Base-by-base conservation (phyloP, 2,113 vertebrate species). In the Campylorhamphus procurvoides region DNA sequence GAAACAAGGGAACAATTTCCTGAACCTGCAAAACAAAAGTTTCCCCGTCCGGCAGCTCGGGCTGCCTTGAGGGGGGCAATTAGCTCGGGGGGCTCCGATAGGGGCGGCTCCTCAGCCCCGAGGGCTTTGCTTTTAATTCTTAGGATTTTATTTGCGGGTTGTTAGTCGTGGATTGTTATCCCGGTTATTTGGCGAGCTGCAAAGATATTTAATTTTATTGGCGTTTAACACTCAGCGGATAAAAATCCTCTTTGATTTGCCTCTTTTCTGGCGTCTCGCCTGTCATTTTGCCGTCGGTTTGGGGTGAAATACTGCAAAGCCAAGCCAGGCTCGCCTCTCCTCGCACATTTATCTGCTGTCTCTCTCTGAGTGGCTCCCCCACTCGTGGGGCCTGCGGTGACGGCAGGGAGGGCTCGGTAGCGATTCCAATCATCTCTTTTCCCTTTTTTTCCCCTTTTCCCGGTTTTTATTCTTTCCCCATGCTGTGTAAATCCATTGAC, bases 1-100 rank as follows among this genome's bases (percentile, higher is more conserved):
- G 94, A 96, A 97, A 97, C 97, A 97, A 98, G 56, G 88, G 97
- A 97, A 95, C 96, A 73, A 98, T 98, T 99, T 99, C 98, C 98
- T 99, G 98, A 98, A 98, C 13, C 84, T 40, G 50, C 77, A 46
- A 39, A 93, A 95, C 87, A 95, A 97, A 96, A 95, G 90, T 93
- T 94, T 17, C 15, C 69, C 42, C 50, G 53, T 68, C 40, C 53
- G 24, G 46, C 17, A 27, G 89, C 80, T n/a, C 84, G 8, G 79
- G 68, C 47, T 39, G 83, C 74, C 59, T 84, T 46, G 6, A 40
- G 74, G 90, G 80, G 67, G 29, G 19, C 84, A 91, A 95, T 93
- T 81, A 91, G 27, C 85, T 24, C 59, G 63, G 87, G 66, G 47
- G 31, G 73, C n/a, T 71, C 71, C 42, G 37, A 59, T 17, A 10